Evolutionary conservation across 2,113 vertebrate species (phyloP), one percentile per base, ranked within the genome.

Genomic region (Atlantisia rogersi): DNA sequence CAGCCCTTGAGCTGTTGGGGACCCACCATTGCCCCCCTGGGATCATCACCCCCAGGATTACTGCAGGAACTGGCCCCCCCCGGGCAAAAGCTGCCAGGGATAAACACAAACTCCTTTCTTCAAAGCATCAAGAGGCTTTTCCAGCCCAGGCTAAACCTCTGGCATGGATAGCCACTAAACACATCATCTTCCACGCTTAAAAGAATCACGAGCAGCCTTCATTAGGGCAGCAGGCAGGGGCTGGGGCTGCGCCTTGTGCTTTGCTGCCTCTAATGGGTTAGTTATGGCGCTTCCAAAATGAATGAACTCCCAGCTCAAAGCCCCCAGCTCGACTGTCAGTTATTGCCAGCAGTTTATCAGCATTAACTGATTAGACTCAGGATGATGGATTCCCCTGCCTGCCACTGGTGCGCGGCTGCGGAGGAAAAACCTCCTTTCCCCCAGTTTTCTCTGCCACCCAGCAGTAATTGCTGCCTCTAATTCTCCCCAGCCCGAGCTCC

Each of bases 331-430:
- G 94, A 97, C 97, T 98, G 98, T 97, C 98, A 97, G 97, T 98
- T 98, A 98, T 97, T 98, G 98, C 97, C 96, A 97, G 98, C 98
- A 97, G 97, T 98, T 98, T 98, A 98, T 98, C 98, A 98, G 97
- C 95, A 96, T 98, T 97, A 98, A 97, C 98, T 97, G 98, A 98
- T 98, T 98, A 98, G 96, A 62, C 97, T 97, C 74, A 71, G 91
- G 94, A 97, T 97, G 98, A 98, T 97, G 97, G 97, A 98, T 98
- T 93, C 92, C 91, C 91, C 97, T 97, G 98, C 97, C 97, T 90
- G 64, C 6, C 16, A 53, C 82, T 46, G 73, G 60, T 65, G 92
- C 71, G 39, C 11, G 56, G 90, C 56, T 12, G 65, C 52, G 13
- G 65, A 89, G 94, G 85, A 50, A 55, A 82, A 91, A 17, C 82